phyloP scores from a whole-genome alignment of 2,797 vertebrate species.

The Pitangus sulphuratus region DNA sequence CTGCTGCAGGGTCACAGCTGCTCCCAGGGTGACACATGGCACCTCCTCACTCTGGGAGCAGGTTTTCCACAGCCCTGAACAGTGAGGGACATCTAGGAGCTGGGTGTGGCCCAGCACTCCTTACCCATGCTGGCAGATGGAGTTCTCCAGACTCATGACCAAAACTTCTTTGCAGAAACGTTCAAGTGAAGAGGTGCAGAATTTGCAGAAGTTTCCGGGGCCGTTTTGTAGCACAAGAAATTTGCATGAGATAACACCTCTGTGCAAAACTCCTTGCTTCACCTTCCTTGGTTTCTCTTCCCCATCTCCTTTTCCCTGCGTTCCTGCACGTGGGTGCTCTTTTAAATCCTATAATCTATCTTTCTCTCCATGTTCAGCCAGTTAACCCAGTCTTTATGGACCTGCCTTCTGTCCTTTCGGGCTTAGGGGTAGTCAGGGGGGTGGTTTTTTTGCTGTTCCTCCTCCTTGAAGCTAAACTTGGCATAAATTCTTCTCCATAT shows the following conservation, averaged over 20 bases:
- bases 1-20: not conserved
- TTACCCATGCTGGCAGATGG: not conserved
- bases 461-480: not conserved
- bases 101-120: rapidly evolving
- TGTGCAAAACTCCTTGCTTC: not conserved
- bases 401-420: not conserved
- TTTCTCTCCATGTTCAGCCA: not conserved
- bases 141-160: not conserved
- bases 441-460: not conserved
- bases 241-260: not conserved
- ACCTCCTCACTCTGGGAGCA: not conserved
- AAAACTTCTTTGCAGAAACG: not conserved
- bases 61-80: not conserved
- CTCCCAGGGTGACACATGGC: not conserved
- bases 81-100: not conserved
- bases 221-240: not conserved
- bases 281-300: not conserved
- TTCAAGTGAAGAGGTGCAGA: not conserved
- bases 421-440: not conserved
- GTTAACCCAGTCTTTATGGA: not conserved
- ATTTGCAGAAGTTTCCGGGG: not conserved
- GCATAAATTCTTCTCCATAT: not conserved
- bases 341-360: not conserved
- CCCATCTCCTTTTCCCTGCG: not conserved
- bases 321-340: not conserved